A percentile compares a stretch with the other conserved stretches of the same genome.
Evolutionary conservation across 2,797 vertebrate species (phyloP).

Genomic region (Diplodus puntazzo): DNA sequence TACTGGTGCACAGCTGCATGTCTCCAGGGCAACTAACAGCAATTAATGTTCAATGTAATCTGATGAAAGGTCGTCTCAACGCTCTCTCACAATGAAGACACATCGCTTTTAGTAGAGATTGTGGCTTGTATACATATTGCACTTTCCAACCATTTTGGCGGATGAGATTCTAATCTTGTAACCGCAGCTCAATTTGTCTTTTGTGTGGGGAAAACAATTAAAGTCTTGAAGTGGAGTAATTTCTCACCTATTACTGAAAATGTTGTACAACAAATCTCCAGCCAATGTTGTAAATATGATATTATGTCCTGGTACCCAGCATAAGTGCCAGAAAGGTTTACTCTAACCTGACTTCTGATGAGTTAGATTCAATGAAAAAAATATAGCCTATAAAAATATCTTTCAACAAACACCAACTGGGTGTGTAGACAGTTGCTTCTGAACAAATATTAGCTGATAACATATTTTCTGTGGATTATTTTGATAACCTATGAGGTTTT

Average conservation of each 20-base stretch:
- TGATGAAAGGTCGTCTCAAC: slow-evolving; percentile 29
- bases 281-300: not conserved
- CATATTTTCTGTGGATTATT: too few species aligned
- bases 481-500: too few species aligned
- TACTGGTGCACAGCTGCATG: not conserved
- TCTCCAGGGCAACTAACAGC: slow-evolving; percentile 29
- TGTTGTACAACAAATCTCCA: not conserved
- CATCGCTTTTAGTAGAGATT: not conserved
- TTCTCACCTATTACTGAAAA: not conserved
- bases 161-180: not conserved
- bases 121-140: not conserved
- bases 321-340: not conserved
- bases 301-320: not conserved
- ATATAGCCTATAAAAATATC: too few species aligned
- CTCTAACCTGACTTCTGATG: not conserved
- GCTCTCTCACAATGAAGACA: slow-evolving; percentile 26
- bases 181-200: not conserved
- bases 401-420: too few species aligned
- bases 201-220: not conserved
- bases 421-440: too few species aligned
- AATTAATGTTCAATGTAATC: slow-evolving; percentile 27
- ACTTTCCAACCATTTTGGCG: not conserved
- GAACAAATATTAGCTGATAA: too few species aligned
- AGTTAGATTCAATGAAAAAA: too few species aligned
- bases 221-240: not conserved